Evolutionary conservation across 2,888 invertebrate genomes (phyloP).

Genomic region (Leptopilina myrica): DNA sequence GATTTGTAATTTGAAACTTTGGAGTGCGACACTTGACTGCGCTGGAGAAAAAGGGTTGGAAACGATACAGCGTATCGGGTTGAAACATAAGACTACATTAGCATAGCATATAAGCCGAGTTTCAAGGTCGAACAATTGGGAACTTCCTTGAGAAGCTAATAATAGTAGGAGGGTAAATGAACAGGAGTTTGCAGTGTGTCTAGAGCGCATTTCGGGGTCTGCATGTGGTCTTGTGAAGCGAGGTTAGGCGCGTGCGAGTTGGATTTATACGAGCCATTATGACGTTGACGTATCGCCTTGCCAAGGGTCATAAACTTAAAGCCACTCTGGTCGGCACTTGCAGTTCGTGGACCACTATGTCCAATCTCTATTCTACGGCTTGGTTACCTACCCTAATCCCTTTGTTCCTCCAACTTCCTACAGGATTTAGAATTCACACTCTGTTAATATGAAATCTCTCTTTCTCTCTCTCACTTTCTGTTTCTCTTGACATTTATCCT

Average conservation of each 20-base stretch:
- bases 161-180: too few species aligned
- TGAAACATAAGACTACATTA: too few species aligned
- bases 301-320: slow-evolving; percentile 65
- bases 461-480: neutral
- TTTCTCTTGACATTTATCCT: too few species aligned
- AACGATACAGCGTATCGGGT: too few species aligned
- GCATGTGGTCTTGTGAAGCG: slow-evolving; percentile 48
- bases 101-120: too few species aligned
- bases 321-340: slow-evolving; percentile 64
- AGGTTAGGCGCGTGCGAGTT: slow-evolving; percentile 65
- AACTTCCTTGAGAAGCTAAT: too few species aligned
- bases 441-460: neutral
- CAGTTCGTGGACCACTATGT: slow-evolving; percentile 61
- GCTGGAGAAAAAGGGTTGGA: too few species aligned
- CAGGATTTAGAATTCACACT: slow-evolving; percentile 16
- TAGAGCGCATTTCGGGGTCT: slow-evolving; percentile 33
- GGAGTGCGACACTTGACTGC: too few species aligned
- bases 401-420: slow-evolving; percentile 49
- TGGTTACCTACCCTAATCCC: slow-evolving; percentile 54
- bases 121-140: too few species aligned
- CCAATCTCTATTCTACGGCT: slow-evolving; percentile 55
- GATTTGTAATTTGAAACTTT: too few species aligned
- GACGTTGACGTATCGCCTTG: slow-evolving; percentile 71
- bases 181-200: slow-evolving; percentile 19
- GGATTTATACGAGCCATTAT: slow-evolving; percentile 71